Evolutionary conservation across 2,113 vertebrate genomes (phyloP), one percentile per base, ranked within the genome.

Genomic region (Ranitomeya variabilis): DNA sequence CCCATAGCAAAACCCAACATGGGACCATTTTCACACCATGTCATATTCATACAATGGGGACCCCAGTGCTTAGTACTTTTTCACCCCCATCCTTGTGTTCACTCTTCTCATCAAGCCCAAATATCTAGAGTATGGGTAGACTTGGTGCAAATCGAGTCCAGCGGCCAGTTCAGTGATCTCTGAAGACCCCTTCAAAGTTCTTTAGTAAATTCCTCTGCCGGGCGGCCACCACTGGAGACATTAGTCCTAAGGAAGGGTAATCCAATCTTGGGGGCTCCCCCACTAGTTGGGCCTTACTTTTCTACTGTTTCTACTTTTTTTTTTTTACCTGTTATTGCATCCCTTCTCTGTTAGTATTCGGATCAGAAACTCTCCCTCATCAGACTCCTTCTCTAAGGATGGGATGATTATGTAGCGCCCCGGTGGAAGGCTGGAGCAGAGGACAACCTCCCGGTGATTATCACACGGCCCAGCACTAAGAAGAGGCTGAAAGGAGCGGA

Each of bases 391-490:
- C 0, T 57, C 15, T 2, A 93, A 92, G 4, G 93, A 93, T 0
- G 95, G 92, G 90, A 96, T 88, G 89, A 96, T 94, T 91, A 95
- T 79, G 90, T 96, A 96, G 21, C 16, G n/a, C 0, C 95, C 95
- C 0, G 93, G 93, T 0, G 93, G 91, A 0, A 96, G 92, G 13
- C 89, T 77, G 45, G 91, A 84, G 0, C 92, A 92, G 0, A 95
- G 86, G 64, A 95, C 93, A 0, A 95, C 90, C 85, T 96, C 95
- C 13, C 91, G 90, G 2, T 90, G 91, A 0, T 85, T 26, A 1
- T 62, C 81, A 90, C 94, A 93, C 0, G 51, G 12, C 0, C 64
- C 7, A 5, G 6, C 84, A 86, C 6, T 21, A 83, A 91, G 90
- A 67, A 93, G 18, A 0, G 94, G 95, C 0, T 1, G 81, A 0